phyloP scores from a whole-genome alignment of 2,113 vertebrate genomes.

The Lophotis ruficrista region DNA sequence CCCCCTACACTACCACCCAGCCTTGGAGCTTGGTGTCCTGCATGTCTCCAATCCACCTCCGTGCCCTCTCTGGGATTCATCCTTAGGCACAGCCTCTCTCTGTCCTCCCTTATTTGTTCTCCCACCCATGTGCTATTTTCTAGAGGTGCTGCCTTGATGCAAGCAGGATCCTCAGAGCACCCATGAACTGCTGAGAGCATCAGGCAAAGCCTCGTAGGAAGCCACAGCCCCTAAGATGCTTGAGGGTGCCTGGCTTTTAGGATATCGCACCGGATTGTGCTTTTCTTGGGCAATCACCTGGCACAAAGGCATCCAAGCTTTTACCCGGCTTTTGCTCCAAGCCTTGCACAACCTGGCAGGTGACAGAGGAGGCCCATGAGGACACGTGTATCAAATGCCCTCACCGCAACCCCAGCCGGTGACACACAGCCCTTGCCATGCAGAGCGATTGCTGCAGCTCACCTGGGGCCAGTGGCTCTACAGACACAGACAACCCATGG shows the following conservation, averaged over 20 bases:
- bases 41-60: neutral
- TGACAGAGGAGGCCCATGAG: neutral
- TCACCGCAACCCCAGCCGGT: neutral
- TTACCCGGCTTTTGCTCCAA: neutral
- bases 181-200: neutral
- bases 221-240: neutral
- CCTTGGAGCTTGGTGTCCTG: neutral
- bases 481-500: accelerated
- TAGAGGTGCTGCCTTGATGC: neutral
- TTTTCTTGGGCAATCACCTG: neutral
- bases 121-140: neutral
- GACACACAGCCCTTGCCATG: neutral
- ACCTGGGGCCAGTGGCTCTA: neutral
- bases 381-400: accelerated
- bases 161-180: neutral
- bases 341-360: neutral
- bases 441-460: neutral
- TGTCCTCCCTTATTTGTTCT: neutral
- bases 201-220: neutral
- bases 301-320: accelerated
- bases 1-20: neutral
- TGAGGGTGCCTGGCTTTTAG: neutral
- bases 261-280: neutral
- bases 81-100: neutral
- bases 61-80: neutral